Percentiles rank a stretch among this genome's conserved stretches.
Evolutionary conservation across 2,888 invertebrate genomes (phyloP).

Genomic region (Scrobipalpa atriplicella): DNA sequence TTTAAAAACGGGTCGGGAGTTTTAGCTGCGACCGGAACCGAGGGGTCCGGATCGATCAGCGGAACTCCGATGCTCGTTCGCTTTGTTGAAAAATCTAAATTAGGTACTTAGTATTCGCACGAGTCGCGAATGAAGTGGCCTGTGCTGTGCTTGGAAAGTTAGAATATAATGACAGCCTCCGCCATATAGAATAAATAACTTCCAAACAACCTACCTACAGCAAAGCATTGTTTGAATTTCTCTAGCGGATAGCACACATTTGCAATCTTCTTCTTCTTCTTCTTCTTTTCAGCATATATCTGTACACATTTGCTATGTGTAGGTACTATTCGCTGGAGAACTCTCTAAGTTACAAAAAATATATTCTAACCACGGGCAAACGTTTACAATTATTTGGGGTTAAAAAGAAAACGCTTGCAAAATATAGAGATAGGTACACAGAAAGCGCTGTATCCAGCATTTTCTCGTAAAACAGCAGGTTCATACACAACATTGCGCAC

Average conservation of each 20-base stretch:
- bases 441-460: slow-evolving; percentile 53
- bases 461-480: slow-evolving; percentile 61
- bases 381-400: slow-evolving; percentile 28
- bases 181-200: slow-evolving; percentile 19
- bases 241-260: background rate
- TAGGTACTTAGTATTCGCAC: slow-evolving; percentile 77
- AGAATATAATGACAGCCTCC: slow-evolving; percentile 38
- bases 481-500: slow-evolving; percentile 63
- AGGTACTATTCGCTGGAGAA: too few relatives aligned
- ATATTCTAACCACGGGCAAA: background rate
- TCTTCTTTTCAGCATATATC: background rate
- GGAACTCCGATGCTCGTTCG: slow-evolving; percentile 66
- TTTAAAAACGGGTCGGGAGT: slow-evolving; percentile 73
- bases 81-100: slow-evolving; percentile 79
- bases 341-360: background rate
- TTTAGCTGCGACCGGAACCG: slow-evolving; percentile 75
- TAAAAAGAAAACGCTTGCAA: slow-evolving; percentile 34
- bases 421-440: slow-evolving; percentile 33
- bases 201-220: background rate
- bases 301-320: too few relatives aligned
- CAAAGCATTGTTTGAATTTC: background rate
- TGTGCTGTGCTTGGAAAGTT: slow-evolving; percentile 36
- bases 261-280: too few relatives aligned
- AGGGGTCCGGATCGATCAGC: slow-evolving; percentile 74
- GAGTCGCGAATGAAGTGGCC: slow-evolving; percentile 38